Base-by-base conservation (phyloP, 2,888 invertebrate genomes). In the Agrenia bidenticulata region DNA sequence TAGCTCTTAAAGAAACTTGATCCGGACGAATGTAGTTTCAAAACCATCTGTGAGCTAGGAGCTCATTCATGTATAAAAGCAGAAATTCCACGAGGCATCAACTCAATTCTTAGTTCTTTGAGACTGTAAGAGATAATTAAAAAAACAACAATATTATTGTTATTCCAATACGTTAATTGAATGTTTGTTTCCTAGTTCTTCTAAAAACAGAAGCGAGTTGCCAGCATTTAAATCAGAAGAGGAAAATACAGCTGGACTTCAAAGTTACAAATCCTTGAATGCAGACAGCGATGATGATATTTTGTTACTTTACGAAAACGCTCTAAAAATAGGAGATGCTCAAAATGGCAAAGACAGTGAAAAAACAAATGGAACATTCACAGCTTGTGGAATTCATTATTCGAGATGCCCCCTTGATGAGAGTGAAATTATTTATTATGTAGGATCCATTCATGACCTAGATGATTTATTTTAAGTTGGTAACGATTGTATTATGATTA, bases 1-100 rank as follows among this genome's bases (percentile, higher is more conserved):
- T 45, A 51, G 51, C 51, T 51, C 24, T 9, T 51, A 21, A 51
- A 51, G 21, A 51, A 51, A 21, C 15, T 51, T 7, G 51, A 51
- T 23, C 51, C 23, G 4, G 51, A 51, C n/a, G 5, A 51, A 21
- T 51, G 51, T 51, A 51, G 21, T 23, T 51, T 51, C 24, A 51
- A 51, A 51, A 19, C 51, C 13, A 51, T 51, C 21, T 51, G 51
- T 26, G 24, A 51, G 21, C 24, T 51, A 4, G 24, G 26, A 21
- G 13, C 24, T 21, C 7, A 51, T 51, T 15, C 23, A 24, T 13
- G n/a, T 45, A 21, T 4, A 9, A 51, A 17, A 4, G 45, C 5
- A 11, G 45, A 19, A 5, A 21, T 51, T 13, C 51, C 51, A 21
- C 9, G n/a, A 5, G 26, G 21, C 4, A 21, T 51, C 5, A 17